A percentile compares a stretch with the other conserved stretches of the same genome.
These are phyloP conservation scores for Margaritifera margaritifera DNA, from an alignment of 2,888 invertebrate species.

Conservation along the genomic window DNA sequence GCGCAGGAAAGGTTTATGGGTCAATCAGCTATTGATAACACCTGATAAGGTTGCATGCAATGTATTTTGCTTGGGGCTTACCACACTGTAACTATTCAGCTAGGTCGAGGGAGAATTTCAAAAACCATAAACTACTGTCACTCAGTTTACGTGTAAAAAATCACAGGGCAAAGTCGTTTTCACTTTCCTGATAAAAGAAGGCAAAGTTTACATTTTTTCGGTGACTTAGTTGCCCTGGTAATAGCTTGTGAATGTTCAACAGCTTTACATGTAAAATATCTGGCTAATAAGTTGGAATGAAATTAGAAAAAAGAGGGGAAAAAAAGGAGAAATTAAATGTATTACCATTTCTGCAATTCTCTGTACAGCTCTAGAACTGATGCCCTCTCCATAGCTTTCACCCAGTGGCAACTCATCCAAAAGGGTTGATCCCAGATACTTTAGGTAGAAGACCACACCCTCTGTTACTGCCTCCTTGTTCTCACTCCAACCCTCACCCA, in stretches of 20 bases:
- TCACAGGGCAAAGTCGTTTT: no score
- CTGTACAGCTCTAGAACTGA: slow-evolving; percentile 81
- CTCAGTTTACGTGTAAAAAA: no score
- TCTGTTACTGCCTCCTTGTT: slow-evolving; percentile 61
- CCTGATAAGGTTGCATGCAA: no score
- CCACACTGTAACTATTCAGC: no score
- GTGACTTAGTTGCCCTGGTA: no score
- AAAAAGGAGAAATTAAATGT: not conserved
- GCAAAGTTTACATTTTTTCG: not conserved
- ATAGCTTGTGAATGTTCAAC: not conserved
- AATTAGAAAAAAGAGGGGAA: not conserved
- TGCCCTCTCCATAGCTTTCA: slow-evolving; percentile 80
- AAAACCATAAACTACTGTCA: no score
- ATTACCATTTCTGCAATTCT: slow-evolving; percentile 82
- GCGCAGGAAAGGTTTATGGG: no score
- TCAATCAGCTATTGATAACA: no score
- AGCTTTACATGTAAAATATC: no score
- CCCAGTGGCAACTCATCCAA: slow-evolving; percentile 83
- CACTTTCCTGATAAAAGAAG: not conserved
- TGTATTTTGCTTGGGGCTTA: no score
- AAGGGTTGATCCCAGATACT: slow-evolving; percentile 85
- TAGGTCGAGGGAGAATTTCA: no score
- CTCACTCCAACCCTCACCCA: slow-evolving; percentile 63
- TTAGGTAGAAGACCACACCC: slow-evolving; percentile 72
- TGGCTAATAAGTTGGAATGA: no score